A percentile compares a stretch with the other conserved stretches of the same genome.
phyloP scores from a whole-genome alignment of 2,888 invertebrate genomes.

The Ophion ellenae region DNA sequence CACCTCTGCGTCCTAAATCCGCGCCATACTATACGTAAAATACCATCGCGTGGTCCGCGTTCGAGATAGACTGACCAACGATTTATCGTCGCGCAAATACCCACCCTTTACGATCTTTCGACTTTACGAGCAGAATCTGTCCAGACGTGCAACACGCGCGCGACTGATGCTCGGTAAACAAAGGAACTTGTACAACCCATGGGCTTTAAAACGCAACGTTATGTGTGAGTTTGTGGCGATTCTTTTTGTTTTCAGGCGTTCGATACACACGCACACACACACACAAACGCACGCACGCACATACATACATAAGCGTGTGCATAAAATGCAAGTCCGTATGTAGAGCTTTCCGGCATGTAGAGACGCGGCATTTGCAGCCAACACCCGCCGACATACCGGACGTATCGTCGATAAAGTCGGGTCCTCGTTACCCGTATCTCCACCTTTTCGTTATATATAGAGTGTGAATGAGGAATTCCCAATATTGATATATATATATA shows the following conservation, averaged over 20 bases:
- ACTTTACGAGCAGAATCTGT: not conserved
- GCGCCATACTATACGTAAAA: not conserved
- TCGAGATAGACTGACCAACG: not conserved
- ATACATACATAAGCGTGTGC: conserved; percentile 11
- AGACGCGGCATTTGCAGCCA: conserved; percentile 33
- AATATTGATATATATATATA: not conserved
- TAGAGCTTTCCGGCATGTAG: not conserved
- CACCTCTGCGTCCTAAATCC: not conserved
- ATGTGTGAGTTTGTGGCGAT: not conserved
- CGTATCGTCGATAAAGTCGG: conserved; percentile 62
- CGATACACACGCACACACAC: not conserved
- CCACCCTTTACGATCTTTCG: not conserved
- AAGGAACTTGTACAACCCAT: not conserved
- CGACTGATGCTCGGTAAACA: not conserved
- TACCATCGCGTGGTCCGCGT: not conserved
- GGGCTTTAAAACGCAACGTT: not conserved
- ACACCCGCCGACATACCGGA: conserved; percentile 54
- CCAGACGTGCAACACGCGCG: not conserved
- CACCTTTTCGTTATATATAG: conserved; percentile 31
- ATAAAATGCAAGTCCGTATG: not conserved
- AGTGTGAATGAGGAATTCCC: conserved; percentile 48
- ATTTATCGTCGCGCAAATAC: not conserved
- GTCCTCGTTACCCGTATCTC: conserved; percentile 49
- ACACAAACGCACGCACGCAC: conserved; percentile 2
- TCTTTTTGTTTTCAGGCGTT: not conserved